Conservation (phyloP, 2,797 vertebrate genomes). For the Crenichthys baileyi region DNA sequence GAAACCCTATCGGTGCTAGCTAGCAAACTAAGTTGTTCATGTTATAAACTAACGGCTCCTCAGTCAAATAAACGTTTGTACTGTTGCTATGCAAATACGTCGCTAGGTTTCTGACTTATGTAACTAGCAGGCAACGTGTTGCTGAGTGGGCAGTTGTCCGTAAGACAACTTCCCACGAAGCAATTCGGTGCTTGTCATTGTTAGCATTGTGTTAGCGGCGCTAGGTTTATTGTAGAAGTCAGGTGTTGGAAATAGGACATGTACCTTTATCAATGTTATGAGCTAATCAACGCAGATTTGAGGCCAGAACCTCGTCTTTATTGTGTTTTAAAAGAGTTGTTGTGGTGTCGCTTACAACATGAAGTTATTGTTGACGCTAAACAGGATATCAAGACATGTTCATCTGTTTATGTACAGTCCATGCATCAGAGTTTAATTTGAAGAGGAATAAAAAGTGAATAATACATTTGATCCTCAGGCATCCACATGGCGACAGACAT, state of each 20-base stretch:
- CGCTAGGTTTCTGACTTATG: fast-evolving
- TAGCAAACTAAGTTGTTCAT: neutral
- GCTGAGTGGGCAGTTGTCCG: neutral
- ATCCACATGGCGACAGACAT: slow-evolving; percentile 91
- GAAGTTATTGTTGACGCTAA: neutral
- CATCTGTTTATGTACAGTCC: neutral
- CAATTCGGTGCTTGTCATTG: neutral
- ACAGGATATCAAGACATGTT: neutral
- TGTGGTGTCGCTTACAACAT: neutral
- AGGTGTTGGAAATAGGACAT: neutral
- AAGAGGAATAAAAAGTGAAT: neutral
- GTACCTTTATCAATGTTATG: neutral
- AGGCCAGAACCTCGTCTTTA: neutral
- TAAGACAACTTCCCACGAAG: too few species aligned
- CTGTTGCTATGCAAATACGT: neutral
- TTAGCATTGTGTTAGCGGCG: slow-evolving; percentile 27
- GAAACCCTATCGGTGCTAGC: slow-evolving; percentile 19
- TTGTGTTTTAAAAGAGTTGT: neutral
- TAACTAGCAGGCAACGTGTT: fast-evolving
- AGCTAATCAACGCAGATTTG: neutral
- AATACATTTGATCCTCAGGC: slow-evolving; percentile 33
- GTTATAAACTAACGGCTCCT: fast-evolving
- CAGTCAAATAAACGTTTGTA: neutral
- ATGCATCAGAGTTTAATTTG: neutral
- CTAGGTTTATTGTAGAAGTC: slow-evolving; percentile 31